These are phyloP conservation scores for Crematogaster levior DNA, from an alignment of 2,888 invertebrate species.

Conservation along the genomic window DNA sequence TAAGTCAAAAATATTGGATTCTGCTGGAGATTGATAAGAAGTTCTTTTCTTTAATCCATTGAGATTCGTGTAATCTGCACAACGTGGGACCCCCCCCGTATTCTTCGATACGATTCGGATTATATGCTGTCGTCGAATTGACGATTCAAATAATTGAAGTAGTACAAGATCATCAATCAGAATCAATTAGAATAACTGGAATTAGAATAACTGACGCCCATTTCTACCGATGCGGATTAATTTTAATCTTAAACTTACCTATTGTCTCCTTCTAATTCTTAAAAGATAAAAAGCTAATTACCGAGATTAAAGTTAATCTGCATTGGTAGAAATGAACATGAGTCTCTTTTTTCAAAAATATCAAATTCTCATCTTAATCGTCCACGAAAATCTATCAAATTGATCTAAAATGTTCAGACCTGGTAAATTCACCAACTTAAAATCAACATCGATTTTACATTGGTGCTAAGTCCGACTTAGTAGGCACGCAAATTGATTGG, in stretches of 20 bases:
- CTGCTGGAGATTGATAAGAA: conserved; percentile 15
- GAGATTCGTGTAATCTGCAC: background rate
- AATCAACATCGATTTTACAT: no score
- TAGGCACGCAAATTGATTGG: no score
- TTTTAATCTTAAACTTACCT: no score
- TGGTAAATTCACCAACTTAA: no score
- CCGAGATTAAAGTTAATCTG: no score
- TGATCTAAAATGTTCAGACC: no score
- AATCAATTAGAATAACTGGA: background rate
- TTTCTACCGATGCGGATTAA: no score
- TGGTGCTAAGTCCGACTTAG: no score
- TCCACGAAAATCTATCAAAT: no score
- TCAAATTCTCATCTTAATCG: background rate
- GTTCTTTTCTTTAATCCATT: conserved; percentile 6
- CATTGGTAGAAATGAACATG: no score
- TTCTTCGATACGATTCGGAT: background rate
- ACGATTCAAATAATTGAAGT: background rate
- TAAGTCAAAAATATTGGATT: conserved; percentile 24
- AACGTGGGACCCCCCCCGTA: background rate
- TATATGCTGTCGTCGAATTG: background rate
- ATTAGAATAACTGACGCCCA: background rate
- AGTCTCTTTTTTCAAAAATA: background rate
- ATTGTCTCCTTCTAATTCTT: no score
- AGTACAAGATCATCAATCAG: background rate
- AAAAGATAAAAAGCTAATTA: no score